Evolutionary conservation across 2,888 invertebrate species (phyloP), one percentile per base, ranked within the genome.

Genomic region (Corbicula japonica): DNA sequence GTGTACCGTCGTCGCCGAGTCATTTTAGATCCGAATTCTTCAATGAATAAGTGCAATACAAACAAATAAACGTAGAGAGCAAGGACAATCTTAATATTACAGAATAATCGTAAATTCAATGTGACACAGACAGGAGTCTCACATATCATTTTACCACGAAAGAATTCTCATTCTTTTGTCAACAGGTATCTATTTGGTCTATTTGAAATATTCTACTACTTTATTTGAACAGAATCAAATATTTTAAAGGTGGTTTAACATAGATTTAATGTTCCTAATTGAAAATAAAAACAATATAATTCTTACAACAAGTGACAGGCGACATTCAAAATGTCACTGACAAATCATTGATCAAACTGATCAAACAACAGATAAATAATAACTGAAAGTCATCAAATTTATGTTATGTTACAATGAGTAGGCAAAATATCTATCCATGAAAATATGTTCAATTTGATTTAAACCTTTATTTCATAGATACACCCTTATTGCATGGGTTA

Each of bases 131-230:
- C 21, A 44, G 52, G 69, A 74, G 65, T 69, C 52, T 50, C 21
- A 21, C 48, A 38, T 73, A 79, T 79, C 79, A 74, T 69, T 62
- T 79, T 74, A 79, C 79, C 66, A 30, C 63, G 46, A 32, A 65
- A 58, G 70, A 76, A 63, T 70, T 70, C 56, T 68, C 58, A 58
- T 76, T 65, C 76, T 65, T 65, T 76, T 76, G 76, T 76, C 76
- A 76, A 65, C 70, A 58, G 50, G 35, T 76, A 63, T 69, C 54
- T 75, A 69, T 66, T 41, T 66, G 38, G 54, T 35, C 66, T 65
- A 34, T 50, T 68, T 50, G 35, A 70, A 41, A 52, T 66, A 72
- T 63, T 63, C 30, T 62, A 54, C 18, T 54, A 56, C 32, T 56
- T 34, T 38, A 38, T 38, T 8, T 66, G 52, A 23, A 65, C 54